Percentiles rank a stretch among this genome's conserved stretches.
These are phyloP conservation scores for Philonicus albiceps DNA, from an alignment of 2,888 invertebrate species.

Conservation along the genomic window DNA sequence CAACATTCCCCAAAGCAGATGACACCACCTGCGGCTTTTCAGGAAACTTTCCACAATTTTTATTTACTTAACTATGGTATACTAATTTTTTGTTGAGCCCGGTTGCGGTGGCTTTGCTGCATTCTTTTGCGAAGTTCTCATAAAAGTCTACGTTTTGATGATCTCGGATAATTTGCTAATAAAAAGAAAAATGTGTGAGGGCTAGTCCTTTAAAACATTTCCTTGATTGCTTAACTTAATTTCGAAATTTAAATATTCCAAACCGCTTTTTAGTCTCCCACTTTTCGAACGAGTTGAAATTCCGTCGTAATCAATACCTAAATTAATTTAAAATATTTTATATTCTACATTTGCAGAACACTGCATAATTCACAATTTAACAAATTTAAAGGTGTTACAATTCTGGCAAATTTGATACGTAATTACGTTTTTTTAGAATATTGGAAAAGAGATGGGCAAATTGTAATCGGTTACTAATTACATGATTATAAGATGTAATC, in stretches of 20 bases:
- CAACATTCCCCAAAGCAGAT: neutral
- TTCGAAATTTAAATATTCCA: neutral
- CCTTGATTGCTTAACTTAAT: neutral
- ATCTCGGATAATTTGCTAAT: neutral
- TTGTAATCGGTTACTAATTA: no score
- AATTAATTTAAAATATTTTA: no score
- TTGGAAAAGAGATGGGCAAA: no score
- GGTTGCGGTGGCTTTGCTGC: neutral
- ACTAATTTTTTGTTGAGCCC: neutral
- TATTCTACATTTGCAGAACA: no score
- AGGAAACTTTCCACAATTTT: neutral
- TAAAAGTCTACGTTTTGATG: neutral
- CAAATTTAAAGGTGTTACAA: no score
- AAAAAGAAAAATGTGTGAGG: neutral
- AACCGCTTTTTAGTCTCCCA: no score
- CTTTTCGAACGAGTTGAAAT: no score
- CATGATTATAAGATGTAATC: no score
- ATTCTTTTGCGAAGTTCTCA: neutral
- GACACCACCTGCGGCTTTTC: neutral
- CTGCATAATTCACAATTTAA: no score
- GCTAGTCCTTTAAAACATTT: neutral
- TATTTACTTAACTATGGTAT: neutral
- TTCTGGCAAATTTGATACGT: no score
- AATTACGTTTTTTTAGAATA: no score
- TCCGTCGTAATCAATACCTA: no score